Base-by-base conservation (phyloP, 2,797 vertebrate genomes). In the Salmo trutta region DNA sequence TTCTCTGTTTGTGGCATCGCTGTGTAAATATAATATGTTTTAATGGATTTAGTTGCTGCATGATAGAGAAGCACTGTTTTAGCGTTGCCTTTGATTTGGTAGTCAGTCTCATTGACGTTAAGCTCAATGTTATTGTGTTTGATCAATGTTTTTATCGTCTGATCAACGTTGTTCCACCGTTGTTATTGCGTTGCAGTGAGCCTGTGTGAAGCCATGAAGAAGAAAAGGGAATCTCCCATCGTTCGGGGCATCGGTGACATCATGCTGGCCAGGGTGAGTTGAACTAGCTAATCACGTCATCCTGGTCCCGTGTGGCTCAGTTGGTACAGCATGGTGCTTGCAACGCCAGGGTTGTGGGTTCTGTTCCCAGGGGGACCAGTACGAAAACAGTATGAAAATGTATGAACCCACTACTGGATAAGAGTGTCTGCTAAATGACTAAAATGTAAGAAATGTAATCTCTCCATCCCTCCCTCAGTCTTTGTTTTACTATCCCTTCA, bases 161-260 rank as follows among this genome's bases (percentile, higher is more conserved):
- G 7, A 36, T 36, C 36, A 41, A 41, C 36, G 36, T 41, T 41
- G 41, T 47, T 7, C 6, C 52, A 53, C 2, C 17, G 21, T 14
- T 47, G 6, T 36, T 36, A 4, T 8, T 19, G 21, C 16, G 6
- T 0, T 72, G 21, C 92, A 99, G 97, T 95, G 29, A 96, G 94
- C 73, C 94, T 97, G 75, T 96, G 94, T 10, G 97, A 99, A 79
- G 93, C 95, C 1, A 98, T 99, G 96, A 97, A 91, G 93, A 96
- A 93, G 85, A 88, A 94, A 31, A 91, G 97, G 54, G 97, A 98
- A 31, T 92, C 95, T 8, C 90, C 94, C 54, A 93, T 96, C 15
- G 95, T 99, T 69, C 94, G 96, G 85, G 94, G 96, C 77, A 95
- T 99, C 0, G 95, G 97, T 3, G 96, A 98, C 77, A 89, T 97